These are phyloP conservation scores for Peucedramus taeniatus DNA, from an alignment of 2,113 vertebrate species.

Conservation along the genomic window DNA sequence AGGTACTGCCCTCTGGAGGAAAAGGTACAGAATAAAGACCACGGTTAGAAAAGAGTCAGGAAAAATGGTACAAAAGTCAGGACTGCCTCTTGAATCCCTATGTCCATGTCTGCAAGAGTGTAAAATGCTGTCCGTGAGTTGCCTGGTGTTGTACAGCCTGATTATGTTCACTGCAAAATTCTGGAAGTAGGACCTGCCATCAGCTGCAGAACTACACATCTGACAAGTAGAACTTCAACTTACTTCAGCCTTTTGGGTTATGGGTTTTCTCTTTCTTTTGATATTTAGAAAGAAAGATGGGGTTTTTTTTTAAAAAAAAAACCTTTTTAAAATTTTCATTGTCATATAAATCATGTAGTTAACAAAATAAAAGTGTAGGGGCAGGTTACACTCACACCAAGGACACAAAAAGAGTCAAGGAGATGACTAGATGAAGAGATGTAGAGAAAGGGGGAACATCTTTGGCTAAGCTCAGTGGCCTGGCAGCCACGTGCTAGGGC, in stretches of 20 bases:
- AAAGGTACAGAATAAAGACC: neutral
- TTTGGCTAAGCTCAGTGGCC: neutral
- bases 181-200: neutral
- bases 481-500: neutral
- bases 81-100: neutral
- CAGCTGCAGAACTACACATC: neutral
- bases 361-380: neutral
- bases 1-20: slow-evolving; percentile 25
- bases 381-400: neutral
- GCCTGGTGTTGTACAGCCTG: neutral
- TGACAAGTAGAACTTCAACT: neutral
- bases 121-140: neutral
- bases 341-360: neutral
- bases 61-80: neutral
- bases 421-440: neutral
- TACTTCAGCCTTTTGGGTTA: neutral
- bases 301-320: neutral
- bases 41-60: neutral
- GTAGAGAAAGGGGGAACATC: neutral
- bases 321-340: neutral
- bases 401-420: neutral
- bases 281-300: neutral
- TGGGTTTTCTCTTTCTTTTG: neutral
- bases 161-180: neutral
- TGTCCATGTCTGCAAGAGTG: neutral